phyloP scores from a whole-genome alignment of 2,888 invertebrate species.

The Pyrrhosoma nymphula region DNA sequence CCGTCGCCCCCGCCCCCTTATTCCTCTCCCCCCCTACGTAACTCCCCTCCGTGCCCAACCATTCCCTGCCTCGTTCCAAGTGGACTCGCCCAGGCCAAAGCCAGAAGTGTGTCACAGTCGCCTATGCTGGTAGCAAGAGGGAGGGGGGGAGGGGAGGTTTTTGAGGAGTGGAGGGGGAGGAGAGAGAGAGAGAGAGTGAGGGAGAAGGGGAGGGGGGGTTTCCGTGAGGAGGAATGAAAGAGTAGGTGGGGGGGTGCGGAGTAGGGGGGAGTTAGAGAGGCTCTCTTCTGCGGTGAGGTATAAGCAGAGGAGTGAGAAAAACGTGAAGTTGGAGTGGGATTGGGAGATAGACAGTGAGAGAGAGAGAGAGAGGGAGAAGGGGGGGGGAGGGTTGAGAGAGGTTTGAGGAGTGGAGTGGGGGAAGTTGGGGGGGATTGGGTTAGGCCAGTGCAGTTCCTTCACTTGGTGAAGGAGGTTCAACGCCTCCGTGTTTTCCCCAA shows the following conservation, averaged over 20 bases:
- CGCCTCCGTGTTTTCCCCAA: slow-evolving; percentile 56
- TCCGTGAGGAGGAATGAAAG: neutral
- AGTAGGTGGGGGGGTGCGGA: neutral
- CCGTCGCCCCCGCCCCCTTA: neutral
- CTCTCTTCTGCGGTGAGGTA: slow-evolving; percentile 33
- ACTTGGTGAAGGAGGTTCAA: slow-evolving; percentile 67
- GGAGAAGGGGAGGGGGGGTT: slow-evolving; percentile 42
- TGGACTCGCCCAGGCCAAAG: slow-evolving; percentile 65
- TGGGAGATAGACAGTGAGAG: neutral
- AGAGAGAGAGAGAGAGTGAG: slow-evolving; percentile 29
- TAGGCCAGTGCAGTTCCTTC: slow-evolving; percentile 67
- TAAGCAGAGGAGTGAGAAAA: slow-evolving; percentile 16
- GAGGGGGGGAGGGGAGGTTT: slow-evolving; percentile 28
- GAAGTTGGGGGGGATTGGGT: slow-evolving; percentile 49
- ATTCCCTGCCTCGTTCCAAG: slow-evolving; percentile 40
- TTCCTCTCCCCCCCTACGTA: neutral
- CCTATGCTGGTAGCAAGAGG: slow-evolving; percentile 29
- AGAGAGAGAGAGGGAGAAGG: slow-evolving; percentile 37
- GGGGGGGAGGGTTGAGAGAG: neutral
- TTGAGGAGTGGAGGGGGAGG: slow-evolving; percentile 21
- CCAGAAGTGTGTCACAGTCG: slow-evolving; percentile 66
- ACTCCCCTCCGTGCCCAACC: neutral
- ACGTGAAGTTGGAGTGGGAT: slow-evolving; percentile 41
- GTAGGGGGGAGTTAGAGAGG: neutral
- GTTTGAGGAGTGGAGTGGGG: neutral